phyloP scores from a whole-genome alignment of 2,113 vertebrate genomes.

The Trichomycterus rosablanca region DNA sequence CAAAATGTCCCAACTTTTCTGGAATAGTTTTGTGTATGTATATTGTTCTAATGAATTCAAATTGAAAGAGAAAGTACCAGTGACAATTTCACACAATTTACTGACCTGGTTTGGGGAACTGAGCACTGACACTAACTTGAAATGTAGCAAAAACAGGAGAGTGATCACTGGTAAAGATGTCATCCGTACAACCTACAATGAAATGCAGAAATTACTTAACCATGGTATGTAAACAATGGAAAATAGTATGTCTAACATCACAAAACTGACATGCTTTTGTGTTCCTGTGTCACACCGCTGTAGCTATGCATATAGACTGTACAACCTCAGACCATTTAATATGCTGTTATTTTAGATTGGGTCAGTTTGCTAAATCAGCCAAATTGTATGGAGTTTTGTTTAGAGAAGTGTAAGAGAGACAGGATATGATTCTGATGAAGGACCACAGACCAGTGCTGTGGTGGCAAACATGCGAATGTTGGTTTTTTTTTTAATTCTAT shows the following conservation, averaged over 20 bases:
- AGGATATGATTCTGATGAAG: conserved; percentile 52
- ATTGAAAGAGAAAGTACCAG: background rate
- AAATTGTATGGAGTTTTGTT: conserved; percentile 2
- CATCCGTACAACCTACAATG: conserved; percentile 76
- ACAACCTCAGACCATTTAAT: background rate
- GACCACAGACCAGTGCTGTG: conserved; percentile 43
- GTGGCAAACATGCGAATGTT: conserved; percentile 3
- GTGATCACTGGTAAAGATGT: conserved; percentile 84
- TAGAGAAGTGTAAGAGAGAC: conserved; percentile 2
- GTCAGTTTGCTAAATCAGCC: conserved; percentile 5
- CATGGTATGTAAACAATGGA: background rate
- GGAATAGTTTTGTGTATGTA: too few species aligned
- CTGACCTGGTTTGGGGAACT: conserved; percentile 73
- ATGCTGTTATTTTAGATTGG: background rate
- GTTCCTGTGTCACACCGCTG: background rate
- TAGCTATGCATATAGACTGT: background rate
- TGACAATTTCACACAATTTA: background rate
- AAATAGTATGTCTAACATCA: background rate
- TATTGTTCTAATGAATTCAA: background rate
- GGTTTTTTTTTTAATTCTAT: too few species aligned
- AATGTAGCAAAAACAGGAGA: conserved; percentile 85
- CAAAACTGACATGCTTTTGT: background rate
- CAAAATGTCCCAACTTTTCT: too few species aligned
- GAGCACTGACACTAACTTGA: conserved; percentile 74
- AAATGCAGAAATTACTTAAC: background rate